phyloP scores from a whole-genome alignment of 2,888 invertebrate species.

The Pammene aurita region DNA sequence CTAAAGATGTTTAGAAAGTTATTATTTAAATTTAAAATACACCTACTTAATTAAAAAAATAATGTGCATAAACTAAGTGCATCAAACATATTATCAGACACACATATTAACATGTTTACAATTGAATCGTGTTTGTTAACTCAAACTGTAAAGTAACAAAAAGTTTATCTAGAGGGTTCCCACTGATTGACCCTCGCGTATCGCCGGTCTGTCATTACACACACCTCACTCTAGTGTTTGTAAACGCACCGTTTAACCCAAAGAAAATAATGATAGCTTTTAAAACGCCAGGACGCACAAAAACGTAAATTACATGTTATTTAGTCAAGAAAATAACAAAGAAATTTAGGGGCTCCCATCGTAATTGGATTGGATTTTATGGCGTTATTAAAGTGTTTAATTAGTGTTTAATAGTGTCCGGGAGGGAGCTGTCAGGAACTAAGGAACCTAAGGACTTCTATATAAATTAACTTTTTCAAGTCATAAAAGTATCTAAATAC shows the following conservation, averaged over 20 bases:
- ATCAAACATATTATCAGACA: background rate
- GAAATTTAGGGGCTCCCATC: constrained; percentile 49
- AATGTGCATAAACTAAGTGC: background rate
- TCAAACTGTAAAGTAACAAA: constrained; percentile 1
- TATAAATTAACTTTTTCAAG: background rate
- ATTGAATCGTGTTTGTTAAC: background rate
- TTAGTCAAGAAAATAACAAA: constrained; percentile 47
- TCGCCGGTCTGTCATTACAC: constrained; percentile 12
- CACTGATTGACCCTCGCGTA: constrained; percentile 5
- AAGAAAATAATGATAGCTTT: constrained; percentile 35
- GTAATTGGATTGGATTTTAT: constrained; percentile 51
- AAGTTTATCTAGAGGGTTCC: constrained; percentile 13
- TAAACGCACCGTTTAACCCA: constrained; percentile 35
- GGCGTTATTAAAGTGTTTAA: constrained; percentile 47
- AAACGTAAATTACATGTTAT: constrained; percentile 48
- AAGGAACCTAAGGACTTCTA: constrained; percentile 19
- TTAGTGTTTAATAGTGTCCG: constrained; percentile 44
- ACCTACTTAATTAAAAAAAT: background rate
- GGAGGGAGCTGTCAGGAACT: constrained; percentile 22
- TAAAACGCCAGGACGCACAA: constrained; percentile 36
- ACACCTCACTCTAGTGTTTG: constrained; percentile 34
- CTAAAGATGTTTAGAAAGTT: no score
- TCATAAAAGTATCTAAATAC: no score
- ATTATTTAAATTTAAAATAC: no score
- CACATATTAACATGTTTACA: background rate